These are phyloP conservation scores for Apamea epomidion DNA, from an alignment of 2,888 invertebrate species.

Conservation along the genomic window DNA sequence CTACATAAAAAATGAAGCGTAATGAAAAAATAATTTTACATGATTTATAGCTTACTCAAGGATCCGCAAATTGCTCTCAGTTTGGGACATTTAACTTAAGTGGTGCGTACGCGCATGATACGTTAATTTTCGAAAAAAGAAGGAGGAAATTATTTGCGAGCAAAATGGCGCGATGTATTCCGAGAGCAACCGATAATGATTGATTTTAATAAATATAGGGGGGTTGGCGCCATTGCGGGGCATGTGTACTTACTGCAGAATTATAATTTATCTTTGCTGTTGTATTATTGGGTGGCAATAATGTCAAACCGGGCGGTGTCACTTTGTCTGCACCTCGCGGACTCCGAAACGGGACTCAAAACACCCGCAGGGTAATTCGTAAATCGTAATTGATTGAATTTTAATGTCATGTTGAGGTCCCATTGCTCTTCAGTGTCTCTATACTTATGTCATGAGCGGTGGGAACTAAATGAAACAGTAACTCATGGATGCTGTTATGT, in stretches of 20 bases:
- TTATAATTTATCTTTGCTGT: constrained; percentile 57
- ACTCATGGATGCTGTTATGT: background rate
- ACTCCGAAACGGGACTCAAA: constrained; percentile 18
- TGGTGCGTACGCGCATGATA: constrained; percentile 82
- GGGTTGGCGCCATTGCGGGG: constrained; percentile 59
- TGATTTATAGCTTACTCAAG: constrained; percentile 90
- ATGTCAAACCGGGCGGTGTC: constrained; percentile 57
- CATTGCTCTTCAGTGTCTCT: background rate
- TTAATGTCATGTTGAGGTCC: constrained; percentile 24
- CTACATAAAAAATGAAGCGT: constrained; percentile 73
- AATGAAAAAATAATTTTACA: constrained; percentile 89
- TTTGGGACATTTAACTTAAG: constrained; percentile 89
- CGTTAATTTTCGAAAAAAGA: constrained; percentile 77
- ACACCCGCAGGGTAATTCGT: constrained; percentile 9
- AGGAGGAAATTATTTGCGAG: constrained; percentile 75
- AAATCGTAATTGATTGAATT: constrained; percentile 40
- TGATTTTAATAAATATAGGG: constrained; percentile 83
- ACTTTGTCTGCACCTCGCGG: constrained; percentile 54
- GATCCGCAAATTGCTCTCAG: constrained; percentile 86
- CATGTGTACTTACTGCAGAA: constrained; percentile 51
- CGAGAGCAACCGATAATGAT: constrained; percentile 73
- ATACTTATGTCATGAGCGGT: background rate
- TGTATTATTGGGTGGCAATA: constrained; percentile 56
- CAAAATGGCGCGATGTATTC: constrained; percentile 75
- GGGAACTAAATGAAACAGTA: background rate